Evolutionary conservation across 1,140 invertebrate genomes (phyloP).

Genomic region (Asobara japonica): DNA sequence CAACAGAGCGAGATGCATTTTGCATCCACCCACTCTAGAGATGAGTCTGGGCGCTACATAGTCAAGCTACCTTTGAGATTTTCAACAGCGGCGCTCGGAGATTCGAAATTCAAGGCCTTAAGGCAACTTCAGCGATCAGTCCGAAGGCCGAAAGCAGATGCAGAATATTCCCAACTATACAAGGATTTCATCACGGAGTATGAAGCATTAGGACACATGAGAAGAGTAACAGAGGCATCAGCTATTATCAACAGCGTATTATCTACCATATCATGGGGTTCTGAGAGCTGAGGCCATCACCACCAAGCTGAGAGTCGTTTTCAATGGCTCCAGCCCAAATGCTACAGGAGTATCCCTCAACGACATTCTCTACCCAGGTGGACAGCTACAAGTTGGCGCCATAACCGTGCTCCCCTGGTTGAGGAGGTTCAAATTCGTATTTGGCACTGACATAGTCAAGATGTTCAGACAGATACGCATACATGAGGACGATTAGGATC

Average conservation of each 20-base stretch:
- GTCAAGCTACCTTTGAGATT: conserved; percentile 43
- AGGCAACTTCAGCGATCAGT: conserved; percentile 34
- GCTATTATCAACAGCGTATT: conserved; percentile 30
- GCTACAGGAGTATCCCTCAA: conserved; percentile 41
- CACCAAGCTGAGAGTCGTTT: conserved; percentile 49
- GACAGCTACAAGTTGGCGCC: conserved; percentile 29
- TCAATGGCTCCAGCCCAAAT: conserved; percentile 45
- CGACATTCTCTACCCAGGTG: conserved; percentile 34
- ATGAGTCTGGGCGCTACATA: conserved; percentile 1
- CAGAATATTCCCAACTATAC: conserved; percentile 37
- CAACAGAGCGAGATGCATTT: too few species aligned
- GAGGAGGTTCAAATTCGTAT: too few species aligned
- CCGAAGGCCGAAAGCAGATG: conserved; percentile 32
- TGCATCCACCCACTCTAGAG: too few species aligned
- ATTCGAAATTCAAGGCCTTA: conserved; percentile 37
- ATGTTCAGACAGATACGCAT: too few species aligned
- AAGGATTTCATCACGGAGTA: conserved; percentile 53
- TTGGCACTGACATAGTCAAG: too few species aligned
- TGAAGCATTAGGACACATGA: conserved; percentile 51
- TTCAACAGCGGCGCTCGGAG: conserved; percentile 30
- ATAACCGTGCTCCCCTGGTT: too few species aligned
- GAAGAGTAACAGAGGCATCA: background rate
- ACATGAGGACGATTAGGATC: too few species aligned
- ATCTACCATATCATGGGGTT: conserved; percentile 55
- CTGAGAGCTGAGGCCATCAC: conserved; percentile 40